Percentiles rank a stretch among this genome's conserved stretches.
These are phyloP conservation scores for Paragorgia papillata DNA, from an alignment of 92 coral and sea anemone genomes.

Conservation along the genomic window DNA sequence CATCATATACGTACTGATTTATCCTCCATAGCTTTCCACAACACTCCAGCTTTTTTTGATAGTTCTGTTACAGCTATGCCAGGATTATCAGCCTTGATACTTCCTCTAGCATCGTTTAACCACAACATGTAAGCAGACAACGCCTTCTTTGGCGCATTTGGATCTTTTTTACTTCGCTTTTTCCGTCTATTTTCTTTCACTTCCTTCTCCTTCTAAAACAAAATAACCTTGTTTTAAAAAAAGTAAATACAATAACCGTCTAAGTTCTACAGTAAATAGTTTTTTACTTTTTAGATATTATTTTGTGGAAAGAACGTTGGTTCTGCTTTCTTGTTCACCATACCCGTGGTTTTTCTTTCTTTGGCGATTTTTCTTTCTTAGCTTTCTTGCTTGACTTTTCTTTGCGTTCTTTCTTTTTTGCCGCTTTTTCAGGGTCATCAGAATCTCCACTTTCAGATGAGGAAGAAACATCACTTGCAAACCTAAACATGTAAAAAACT, in stretches of 20 bases:
- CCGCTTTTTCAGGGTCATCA: slow-evolving; percentile 46
- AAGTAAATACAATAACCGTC: too few relatives aligned
- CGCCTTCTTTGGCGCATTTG: slow-evolving; percentile 92
- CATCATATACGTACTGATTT: slow-evolving; percentile 82
- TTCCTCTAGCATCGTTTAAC: slow-evolving; percentile 68
- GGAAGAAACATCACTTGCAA: slow-evolving; percentile 72
- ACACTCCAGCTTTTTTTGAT: slow-evolving; percentile 87
- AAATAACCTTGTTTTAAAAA: not conserved
- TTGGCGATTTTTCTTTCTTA: slow-evolving; percentile 61
- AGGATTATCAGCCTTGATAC: slow-evolving; percentile 81
- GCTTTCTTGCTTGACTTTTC: slow-evolving; percentile 66
- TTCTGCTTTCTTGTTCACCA: too few relatives aligned
- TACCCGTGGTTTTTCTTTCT: slow-evolving; percentile 68
- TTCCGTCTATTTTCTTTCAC: slow-evolving; percentile 28
- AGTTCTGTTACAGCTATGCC: slow-evolving; percentile 86
- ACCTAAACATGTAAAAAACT: slow-evolving; percentile 46
- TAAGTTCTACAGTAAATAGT: too few relatives aligned
- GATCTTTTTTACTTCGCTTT: slow-evolving; percentile 79
- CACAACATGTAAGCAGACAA: slow-evolving; percentile 92
- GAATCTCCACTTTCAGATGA: slow-evolving; percentile 54
- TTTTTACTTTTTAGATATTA: too few relatives aligned
- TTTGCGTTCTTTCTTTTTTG: slow-evolving; percentile 48
- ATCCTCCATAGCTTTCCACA: slow-evolving; percentile 80
- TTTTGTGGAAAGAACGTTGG: too few relatives aligned
- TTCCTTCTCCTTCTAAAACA: slow-evolving; percentile 17